Conservation (phyloP, 2,797 vertebrate genomes). For the Gobio occitaniae region DNA sequence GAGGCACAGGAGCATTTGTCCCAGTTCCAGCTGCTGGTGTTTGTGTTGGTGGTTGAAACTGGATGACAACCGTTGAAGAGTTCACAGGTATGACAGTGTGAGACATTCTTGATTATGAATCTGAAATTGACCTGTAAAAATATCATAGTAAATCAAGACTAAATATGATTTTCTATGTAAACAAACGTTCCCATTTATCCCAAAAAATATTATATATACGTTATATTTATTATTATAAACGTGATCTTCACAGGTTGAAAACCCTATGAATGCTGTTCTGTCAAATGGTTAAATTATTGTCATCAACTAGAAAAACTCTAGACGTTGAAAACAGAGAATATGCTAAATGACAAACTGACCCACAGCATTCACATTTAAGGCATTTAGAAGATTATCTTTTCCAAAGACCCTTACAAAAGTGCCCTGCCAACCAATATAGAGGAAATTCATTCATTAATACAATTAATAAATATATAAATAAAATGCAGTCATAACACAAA, state of each 20-base stretch:
- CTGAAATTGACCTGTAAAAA: neutral
- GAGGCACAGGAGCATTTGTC: too few relatives aligned
- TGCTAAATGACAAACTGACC: neutral
- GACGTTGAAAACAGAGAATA: neutral
- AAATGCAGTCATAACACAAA: too few relatives aligned
- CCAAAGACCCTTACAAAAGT: neutral
- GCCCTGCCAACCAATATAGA: too few relatives aligned
- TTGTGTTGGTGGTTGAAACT: neutral
- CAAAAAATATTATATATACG: neutral
- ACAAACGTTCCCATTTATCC: neutral
- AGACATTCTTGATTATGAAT: neutral
- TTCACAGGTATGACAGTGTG: neutral
- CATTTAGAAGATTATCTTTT: neutral
- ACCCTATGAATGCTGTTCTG: neutral
- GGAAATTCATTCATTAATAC: too few relatives aligned
- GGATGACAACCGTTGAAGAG: neutral
- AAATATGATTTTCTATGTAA: neutral
- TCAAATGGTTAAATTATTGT: neutral
- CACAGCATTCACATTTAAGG: neutral
- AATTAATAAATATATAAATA: too few relatives aligned
- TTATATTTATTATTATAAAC: too few relatives aligned
- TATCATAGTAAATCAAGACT: neutral
- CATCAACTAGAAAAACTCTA: neutral
- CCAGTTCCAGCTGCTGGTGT: too few relatives aligned
- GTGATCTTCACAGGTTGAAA: neutral